Conservation (phyloP, 2,797 vertebrate genomes). For the Trichosurus vulpecula region DNA sequence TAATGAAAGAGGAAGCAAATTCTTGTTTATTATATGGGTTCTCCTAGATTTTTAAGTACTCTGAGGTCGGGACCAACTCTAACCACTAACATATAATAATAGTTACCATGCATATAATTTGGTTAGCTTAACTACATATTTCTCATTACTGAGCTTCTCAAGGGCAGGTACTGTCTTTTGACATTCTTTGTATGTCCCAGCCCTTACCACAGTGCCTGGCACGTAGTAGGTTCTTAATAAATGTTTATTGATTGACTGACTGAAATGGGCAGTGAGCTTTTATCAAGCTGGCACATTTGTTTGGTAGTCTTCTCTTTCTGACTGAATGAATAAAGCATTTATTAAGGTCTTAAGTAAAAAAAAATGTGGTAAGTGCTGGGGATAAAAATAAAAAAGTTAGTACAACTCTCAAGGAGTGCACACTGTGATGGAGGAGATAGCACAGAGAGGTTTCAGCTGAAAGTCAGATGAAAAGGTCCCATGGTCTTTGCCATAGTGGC, state of each 20-base stretch:
- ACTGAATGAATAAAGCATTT: not conserved
- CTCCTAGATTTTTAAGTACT: not conserved
- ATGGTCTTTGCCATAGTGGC: not conserved
- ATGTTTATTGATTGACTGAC: not conserved
- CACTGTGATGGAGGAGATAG: not conserved
- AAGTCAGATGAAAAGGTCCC: not conserved
- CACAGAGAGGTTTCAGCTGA: not conserved
- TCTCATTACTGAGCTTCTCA: not conserved
- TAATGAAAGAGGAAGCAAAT: not conserved
- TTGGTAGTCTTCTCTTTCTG: not conserved
- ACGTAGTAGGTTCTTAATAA: not conserved
- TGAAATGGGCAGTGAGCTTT: not conserved
- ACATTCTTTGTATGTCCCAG: not conserved
- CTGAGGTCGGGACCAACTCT: not conserved
- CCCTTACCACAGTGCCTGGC: not conserved
- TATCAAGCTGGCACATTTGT: not conserved
- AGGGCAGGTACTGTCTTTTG: not conserved
- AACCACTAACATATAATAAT: not conserved
- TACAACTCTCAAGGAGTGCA: not conserved
- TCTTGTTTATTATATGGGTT: not conserved
- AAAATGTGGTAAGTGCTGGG: not conserved
- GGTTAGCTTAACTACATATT: not conserved
- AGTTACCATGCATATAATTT: not conserved
- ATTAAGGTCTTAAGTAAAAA: not conserved
- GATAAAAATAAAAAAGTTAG: not conserved